Evolutionary conservation across 92 coral and sea anemone species (phyloP).

Genomic region (Epizoanthus illoricatus): DNA sequence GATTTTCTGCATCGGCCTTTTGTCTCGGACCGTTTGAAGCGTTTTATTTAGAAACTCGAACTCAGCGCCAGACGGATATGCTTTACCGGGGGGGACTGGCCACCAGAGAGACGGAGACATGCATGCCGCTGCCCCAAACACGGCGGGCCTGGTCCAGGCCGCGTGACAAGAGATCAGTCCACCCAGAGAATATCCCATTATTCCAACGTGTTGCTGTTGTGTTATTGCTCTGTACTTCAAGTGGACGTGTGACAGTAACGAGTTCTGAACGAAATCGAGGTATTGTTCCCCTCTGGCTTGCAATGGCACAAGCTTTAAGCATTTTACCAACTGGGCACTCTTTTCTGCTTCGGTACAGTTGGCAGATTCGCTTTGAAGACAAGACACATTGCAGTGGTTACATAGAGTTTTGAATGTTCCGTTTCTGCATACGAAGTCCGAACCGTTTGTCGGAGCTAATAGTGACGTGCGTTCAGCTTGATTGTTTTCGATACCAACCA

Average conservation of each 20-base stretch:
- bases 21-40: slow-evolving; percentile 29
- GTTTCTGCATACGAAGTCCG: slow-evolving; percentile 13
- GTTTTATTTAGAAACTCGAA: slow-evolving; percentile 46
- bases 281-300: slow-evolving; percentile 33
- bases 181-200: slow-evolving; percentile 55
- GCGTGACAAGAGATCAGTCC: slow-evolving; percentile 58
- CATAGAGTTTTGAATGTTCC: slow-evolving; percentile 12
- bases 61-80: slow-evolving; percentile 41
- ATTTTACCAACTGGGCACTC: background rate
- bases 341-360: background rate
- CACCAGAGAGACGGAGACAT: slow-evolving; percentile 62
- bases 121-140: slow-evolving; percentile 59
- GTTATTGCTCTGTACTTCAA: slow-evolving; percentile 31
- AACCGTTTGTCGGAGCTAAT: slow-evolving; percentile 37
- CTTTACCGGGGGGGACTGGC: slow-evolving; percentile 50
- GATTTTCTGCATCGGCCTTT: slow-evolving; percentile 44
- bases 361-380: background rate
- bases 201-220: slow-evolving; percentile 41
- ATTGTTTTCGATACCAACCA: slow-evolving; percentile 40
- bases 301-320: slow-evolving; percentile 20
- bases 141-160: slow-evolving; percentile 57
- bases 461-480: slow-evolving; percentile 19
- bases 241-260: slow-evolving; percentile 35
- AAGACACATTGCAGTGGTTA: slow-evolving; percentile 29
- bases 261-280: slow-evolving; percentile 47